Conservation (phyloP, 2,888 invertebrate genomes). For the Drosophila leonis region DNA sequence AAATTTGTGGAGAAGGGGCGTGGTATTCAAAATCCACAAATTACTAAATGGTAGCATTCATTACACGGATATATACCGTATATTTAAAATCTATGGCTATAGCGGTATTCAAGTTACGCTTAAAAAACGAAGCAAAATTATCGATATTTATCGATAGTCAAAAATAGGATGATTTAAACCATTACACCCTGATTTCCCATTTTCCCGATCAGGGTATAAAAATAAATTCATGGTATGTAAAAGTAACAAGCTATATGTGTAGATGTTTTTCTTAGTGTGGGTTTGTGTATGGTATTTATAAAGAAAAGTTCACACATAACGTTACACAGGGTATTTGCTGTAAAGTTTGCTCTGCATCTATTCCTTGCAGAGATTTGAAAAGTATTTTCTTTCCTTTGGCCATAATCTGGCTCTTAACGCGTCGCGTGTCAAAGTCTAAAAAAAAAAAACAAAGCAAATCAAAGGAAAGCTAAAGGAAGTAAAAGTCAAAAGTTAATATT, state of each 20-base stretch:
- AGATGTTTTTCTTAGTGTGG: background rate
- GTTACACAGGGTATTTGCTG: background rate
- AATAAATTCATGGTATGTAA: too few relatives aligned
- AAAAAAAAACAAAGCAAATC: conserved; percentile 13
- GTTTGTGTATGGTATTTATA: background rate
- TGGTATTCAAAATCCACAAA: too few relatives aligned
- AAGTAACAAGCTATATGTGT: background rate
- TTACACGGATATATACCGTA: too few relatives aligned
- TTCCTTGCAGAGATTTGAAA: background rate
- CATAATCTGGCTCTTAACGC: conserved; percentile 28
- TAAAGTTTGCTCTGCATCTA: background rate
- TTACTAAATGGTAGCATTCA: too few relatives aligned
- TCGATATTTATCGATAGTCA: too few relatives aligned
- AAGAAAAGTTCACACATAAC: background rate
- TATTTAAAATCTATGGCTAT: too few relatives aligned
- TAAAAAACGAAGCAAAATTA: too few relatives aligned
- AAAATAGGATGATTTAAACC: too few relatives aligned
- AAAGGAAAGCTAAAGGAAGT: conserved; percentile 16
- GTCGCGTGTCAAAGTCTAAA: background rate
- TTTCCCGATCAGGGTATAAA: too few relatives aligned
- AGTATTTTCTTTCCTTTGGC: conserved; percentile 10
- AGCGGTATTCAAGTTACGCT: too few relatives aligned
- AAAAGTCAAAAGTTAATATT: conserved; percentile 35
- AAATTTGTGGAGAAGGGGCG: too few relatives aligned
- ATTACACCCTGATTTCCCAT: too few relatives aligned